Evolutionary conservation across 2,113 vertebrate genomes (phyloP).

Genomic region (Ameiurus melas): DNA sequence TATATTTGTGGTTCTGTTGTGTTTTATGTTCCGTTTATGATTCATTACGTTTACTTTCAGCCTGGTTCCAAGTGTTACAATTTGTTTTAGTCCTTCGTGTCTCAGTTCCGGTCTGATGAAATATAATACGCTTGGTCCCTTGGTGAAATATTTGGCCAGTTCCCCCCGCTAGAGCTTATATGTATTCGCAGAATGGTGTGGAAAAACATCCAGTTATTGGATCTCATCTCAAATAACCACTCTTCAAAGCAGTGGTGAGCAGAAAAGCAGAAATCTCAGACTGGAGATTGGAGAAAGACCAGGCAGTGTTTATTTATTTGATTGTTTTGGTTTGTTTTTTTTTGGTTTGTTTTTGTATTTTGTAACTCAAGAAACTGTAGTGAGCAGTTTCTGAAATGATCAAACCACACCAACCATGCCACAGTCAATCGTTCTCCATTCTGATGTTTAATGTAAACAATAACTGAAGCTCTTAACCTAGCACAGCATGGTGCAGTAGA

Average conservation of each 20-base stretch:
- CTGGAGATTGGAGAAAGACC: not conserved
- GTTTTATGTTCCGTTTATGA: no score
- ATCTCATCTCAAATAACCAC: not conserved
- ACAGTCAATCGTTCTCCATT: slow-evolving; percentile 15
- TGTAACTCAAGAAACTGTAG: not conserved
- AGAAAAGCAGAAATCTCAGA: not conserved
- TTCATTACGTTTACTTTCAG: no score
- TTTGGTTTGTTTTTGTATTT: not conserved
- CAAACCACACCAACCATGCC: no score
- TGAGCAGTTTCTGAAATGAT: not conserved
- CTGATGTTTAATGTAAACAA: not conserved
- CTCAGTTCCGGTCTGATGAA: not conserved
- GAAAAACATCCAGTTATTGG: no score
- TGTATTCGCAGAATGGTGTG: not conserved
- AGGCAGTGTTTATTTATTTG: not conserved
- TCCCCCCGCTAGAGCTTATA: not conserved
- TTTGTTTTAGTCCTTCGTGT: not conserved
- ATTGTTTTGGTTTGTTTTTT: not conserved
- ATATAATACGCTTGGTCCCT: not conserved
- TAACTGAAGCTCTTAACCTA: not conserved
- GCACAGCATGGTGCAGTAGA: not conserved
- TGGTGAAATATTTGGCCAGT: not conserved
- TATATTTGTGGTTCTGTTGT: no score
- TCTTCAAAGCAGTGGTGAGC: not conserved
- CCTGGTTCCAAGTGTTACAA: no score